phyloP scores from a whole-genome alignment of 2,888 invertebrate genomes.

The Nemurella pictetii region DNA sequence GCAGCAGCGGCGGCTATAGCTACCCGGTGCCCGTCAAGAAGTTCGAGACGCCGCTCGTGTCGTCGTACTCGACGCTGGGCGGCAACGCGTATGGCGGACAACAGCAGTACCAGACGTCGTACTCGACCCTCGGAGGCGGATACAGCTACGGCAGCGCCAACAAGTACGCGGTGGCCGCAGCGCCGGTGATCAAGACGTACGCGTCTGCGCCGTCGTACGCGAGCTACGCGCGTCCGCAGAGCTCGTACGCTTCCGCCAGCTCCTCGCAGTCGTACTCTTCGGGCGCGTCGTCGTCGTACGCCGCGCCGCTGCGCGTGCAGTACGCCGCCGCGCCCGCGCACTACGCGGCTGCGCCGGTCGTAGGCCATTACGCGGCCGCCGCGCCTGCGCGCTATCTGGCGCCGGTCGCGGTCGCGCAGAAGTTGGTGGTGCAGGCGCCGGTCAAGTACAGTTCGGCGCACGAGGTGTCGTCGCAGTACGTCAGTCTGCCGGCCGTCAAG shows the following conservation, averaged over 20 bases:
- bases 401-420: background rate
- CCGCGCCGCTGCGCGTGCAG: background rate
- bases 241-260: background rate
- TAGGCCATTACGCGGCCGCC: background rate
- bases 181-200: slow-evolving; percentile 5
- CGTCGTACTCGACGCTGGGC: background rate
- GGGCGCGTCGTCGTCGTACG: background rate
- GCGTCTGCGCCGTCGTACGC: background rate
- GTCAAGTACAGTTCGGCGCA: slow-evolving; percentile 2
- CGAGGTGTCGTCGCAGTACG: background rate
- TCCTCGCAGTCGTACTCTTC: background rate
- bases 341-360: background rate
- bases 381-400: background rate
- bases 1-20: background rate
- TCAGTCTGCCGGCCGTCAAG: background rate
- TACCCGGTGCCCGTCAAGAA: background rate
- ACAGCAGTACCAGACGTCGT: background rate
- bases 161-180: slow-evolving; percentile 17
- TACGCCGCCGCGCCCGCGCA: background rate
- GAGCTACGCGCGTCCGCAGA: background rate
- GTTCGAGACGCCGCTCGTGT: background rate
- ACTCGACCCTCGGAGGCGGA: background rate
- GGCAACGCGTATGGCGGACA: background rate
- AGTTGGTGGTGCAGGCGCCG: background rate
- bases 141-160: background rate